Base-by-base conservation (phyloP, 1,140 invertebrate species). In the Magallana ariakensis region DNA sequence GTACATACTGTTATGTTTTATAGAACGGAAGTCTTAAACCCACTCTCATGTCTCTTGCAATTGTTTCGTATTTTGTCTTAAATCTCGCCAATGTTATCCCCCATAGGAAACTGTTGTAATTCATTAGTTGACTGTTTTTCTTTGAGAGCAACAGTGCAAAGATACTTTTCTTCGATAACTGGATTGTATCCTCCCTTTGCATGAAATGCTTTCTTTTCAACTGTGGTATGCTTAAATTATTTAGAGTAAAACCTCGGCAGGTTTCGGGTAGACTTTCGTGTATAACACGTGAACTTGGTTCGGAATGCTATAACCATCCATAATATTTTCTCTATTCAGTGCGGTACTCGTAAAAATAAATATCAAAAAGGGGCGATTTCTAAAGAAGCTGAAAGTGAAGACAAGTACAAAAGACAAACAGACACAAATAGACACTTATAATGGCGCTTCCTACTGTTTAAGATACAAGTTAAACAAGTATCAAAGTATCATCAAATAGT, bases 401-500 rank as follows among this genome's bases (percentile, higher is more conserved):
- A 75, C 66, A 33, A 9, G 22, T 33, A 11, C 19, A 75, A 75
- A 19, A 26, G 22, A 33, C 33, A 75, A 8, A 75, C 33, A 33
- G 33, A 75, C 2, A 26, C 58, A 75, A 8, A 75, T 46, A 33
- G 33, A 75, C 2, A 26, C 58, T 33, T 19, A 19, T 9, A 26
- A 26, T 46, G 33, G 22, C 7, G 66, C 19, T 26, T 22, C 66
- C 66, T 26, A 75, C 66, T 75, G 66, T 9, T 33, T 13, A 26
- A 3, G 66, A 11, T 75, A 75, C 66, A 75, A 26, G 22, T 26
- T 75, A 9, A 26, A 33, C 8, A 75, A 26, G 66, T 75, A 11
- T 75, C 22, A 75, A 75, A 75, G 66, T 70, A 75, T 75, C 19
- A 33, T 75, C 19, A 26, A 22, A 26, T 75, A 33, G 66, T 75